Base-by-base conservation (phyloP, 1,140 invertebrate genomes). In the Lineus longissimus region DNA sequence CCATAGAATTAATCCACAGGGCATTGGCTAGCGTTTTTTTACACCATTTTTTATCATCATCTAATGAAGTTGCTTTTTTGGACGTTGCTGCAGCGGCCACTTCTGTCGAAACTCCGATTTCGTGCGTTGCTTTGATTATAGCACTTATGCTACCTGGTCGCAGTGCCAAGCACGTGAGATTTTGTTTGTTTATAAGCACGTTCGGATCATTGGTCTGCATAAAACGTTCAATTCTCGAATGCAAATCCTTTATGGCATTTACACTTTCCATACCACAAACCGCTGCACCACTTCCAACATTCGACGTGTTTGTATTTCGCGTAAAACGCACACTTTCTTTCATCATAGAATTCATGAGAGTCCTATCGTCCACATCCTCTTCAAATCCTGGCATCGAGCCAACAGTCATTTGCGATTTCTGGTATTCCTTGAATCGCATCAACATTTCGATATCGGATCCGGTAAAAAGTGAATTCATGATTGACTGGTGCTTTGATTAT, bases 381-480 rank as follows among this genome's bases (percentile, higher is more conserved):
- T 51, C 47, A 4, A 51, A 27, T 7, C 47, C 47, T 4, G 47
- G 6, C 47, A 51, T 51, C n/a, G 47, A 51, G 6, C 47, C 47
- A 51, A 51, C 47, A 7, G 47, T 51, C 47, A 51, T 4, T 51
- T 51, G 47, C n/a, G 47, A 51, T 51, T 51, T 51, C n/a, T 51
- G 47, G n/a, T 51, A 51, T 51, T 51, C 47, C n/a, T 51, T 51
- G n/a, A 51, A 51, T 51, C 47, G 47, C 47, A 51, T 51, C 47
- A 51, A 51, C 47, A 51, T n/a, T 4, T 51, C 47, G 6, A 51
- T 51, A n/a, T 51, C 47, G 6, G 47, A 51, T 7, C 47, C 47
- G 25, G 47, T 27, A 51, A 51, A 51, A 4, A 51, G 47, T n/a
- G 47, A 51, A 51, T 51, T 51, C 47, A 51, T 51, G 6, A 7